Percentiles rank a stretch among this genome's conserved stretches.
Conservation (phyloP, 2,888 invertebrate genomes). For the Agonum fuliginosum region DNA sequence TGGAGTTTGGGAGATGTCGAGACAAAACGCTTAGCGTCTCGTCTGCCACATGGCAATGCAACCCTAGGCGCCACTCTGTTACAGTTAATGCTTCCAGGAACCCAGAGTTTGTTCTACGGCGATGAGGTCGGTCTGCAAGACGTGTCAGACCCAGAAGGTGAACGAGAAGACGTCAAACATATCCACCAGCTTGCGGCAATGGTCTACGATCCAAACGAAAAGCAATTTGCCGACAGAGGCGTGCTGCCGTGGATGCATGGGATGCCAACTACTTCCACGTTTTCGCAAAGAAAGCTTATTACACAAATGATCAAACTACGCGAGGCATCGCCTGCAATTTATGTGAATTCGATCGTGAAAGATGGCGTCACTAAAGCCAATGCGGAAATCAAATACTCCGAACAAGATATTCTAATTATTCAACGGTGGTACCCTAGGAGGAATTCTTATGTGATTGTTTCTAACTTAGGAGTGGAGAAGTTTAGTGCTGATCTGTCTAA, state of each 20-base stretch:
- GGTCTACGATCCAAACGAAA: slow-evolving; percentile 75
- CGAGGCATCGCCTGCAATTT: slow-evolving; percentile 81
- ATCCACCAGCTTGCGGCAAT: slow-evolving; percentile 83
- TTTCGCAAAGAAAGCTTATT: slow-evolving; percentile 76
- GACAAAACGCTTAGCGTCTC: slow-evolving; percentile 77
- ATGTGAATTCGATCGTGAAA: slow-evolving; percentile 82
- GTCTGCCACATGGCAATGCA: slow-evolving; percentile 76
- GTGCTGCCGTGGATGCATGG: slow-evolving; percentile 81
- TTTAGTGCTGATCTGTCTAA: slow-evolving; percentile 83
- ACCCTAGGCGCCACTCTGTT: slow-evolving; percentile 83
- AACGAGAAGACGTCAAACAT: slow-evolving; percentile 77
- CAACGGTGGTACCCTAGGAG: slow-evolving; percentile 88
- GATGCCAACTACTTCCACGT: slow-evolving; percentile 74
- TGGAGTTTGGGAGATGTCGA: slow-evolving; percentile 85
- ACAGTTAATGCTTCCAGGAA: slow-evolving; percentile 89
- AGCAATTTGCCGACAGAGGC: slow-evolving; percentile 73
- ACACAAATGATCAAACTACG: slow-evolving; percentile 78
- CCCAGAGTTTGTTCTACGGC: slow-evolving; percentile 92
- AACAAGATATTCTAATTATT: slow-evolving; percentile 80
- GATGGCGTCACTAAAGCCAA: slow-evolving; percentile 79
- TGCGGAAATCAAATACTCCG: slow-evolving; percentile 80
- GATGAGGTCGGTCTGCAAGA: slow-evolving; percentile 88
- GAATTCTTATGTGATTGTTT: slow-evolving; percentile 84
- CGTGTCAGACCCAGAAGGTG: slow-evolving; percentile 75
- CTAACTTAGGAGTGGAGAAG: slow-evolving; percentile 79